Evolutionary conservation across 30 jellyfish, hydroid and myxozoan genomes (phyloP).

Genomic region (Hydra vulgaris): DNA sequence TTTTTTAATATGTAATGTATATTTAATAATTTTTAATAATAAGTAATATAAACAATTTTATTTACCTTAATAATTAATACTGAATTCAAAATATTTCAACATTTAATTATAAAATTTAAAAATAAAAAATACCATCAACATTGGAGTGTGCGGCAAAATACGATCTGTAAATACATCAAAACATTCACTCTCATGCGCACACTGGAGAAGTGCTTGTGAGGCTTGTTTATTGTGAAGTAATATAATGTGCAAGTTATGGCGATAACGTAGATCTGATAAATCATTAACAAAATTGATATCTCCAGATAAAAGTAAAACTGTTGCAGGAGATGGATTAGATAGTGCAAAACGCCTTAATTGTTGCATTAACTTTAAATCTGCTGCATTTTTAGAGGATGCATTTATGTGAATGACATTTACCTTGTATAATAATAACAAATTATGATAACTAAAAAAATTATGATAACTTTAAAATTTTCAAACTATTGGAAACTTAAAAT

Average conservation of each 20-base stretch:
- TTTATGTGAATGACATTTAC: constrained; percentile 58
- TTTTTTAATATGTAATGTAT: too few relatives aligned
- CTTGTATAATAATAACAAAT: constrained; percentile 32
- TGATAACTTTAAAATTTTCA: too few relatives aligned
- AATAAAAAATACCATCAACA: neutral
- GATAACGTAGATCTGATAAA: constrained; percentile 42
- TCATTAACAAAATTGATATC: constrained; percentile 73
- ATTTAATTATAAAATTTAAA: too few relatives aligned
- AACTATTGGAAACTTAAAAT: too few relatives aligned
- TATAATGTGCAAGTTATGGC: constrained; percentile 30
- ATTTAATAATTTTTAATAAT: too few relatives aligned
- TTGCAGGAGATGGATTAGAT: constrained; percentile 41
- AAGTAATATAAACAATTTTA: too few relatives aligned
- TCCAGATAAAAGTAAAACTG: constrained; percentile 66
- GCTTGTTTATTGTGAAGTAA: constrained; percentile 74
- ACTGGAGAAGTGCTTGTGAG: constrained; percentile 27
- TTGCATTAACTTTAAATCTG: constrained; percentile 73
- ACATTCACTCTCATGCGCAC: constrained; percentile 39
- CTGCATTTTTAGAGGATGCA: constrained; percentile 84
- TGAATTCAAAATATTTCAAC: too few relatives aligned
- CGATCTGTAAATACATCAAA: constrained; percentile 38
- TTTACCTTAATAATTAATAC: too few relatives aligned
- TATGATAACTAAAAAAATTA: neutral
- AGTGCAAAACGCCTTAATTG: constrained; percentile 46
- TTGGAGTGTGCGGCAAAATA: neutral